phyloP scores from a whole-genome alignment of 2,113 vertebrate species.

The Platysteira castanea region DNA sequence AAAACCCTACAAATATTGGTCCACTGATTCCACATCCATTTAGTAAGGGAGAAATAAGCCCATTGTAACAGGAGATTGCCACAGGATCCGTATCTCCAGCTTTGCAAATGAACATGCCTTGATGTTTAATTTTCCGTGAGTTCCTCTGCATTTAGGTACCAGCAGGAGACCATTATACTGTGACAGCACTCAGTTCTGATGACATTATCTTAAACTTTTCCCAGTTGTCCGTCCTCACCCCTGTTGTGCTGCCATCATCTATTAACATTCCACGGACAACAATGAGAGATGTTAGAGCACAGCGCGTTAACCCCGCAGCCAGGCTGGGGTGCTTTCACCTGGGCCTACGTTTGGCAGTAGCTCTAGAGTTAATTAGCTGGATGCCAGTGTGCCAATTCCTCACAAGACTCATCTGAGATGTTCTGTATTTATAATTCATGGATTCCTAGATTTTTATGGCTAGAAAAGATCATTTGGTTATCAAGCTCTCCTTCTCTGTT shows the following conservation, averaged over 20 bases:
- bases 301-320: rapidly evolving
- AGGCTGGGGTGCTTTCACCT: background rate
- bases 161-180: slow-evolving; percentile 51
- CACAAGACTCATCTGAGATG: background rate
- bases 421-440: background rate
- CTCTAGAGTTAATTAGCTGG: background rate
- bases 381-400: background rate
- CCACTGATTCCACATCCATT: background rate
- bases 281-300: slow-evolving; percentile 43
- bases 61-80: slow-evolving; percentile 3
- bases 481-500: background rate
- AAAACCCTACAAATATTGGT: background rate
- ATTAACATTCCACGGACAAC: slow-evolving; percentile 65
- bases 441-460: background rate
- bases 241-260: slow-evolving; percentile 49
- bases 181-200: slow-evolving; percentile 58
- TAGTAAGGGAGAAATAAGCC: background rate
- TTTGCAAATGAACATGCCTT: slow-evolving; percentile 57
- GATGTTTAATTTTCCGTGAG: slow-evolving; percentile 65
- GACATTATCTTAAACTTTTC: slow-evolving; percentile 66
- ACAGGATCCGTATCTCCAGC: slow-evolving; percentile 4
- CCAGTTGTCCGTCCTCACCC: slow-evolving; percentile 47
- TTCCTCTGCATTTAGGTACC: slow-evolving; percentile 54
- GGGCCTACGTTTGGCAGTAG: background rate
- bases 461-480: slow-evolving; percentile 29